phyloP scores from a whole-genome alignment of 2,113 vertebrate species.

The Oophaga pumilio region DNA sequence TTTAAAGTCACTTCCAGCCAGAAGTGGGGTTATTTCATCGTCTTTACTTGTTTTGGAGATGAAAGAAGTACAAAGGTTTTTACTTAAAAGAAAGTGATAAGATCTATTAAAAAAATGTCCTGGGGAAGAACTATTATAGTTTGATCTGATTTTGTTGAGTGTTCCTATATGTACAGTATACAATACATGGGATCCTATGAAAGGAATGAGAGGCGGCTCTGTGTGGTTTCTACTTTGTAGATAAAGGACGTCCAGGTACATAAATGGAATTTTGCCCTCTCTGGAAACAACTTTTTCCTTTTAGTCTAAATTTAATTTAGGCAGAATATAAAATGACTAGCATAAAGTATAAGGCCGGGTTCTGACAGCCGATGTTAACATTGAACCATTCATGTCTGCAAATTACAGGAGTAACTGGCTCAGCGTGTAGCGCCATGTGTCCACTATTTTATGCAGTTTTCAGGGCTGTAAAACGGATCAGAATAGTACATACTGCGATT shows the following conservation, averaged over 20 bases:
- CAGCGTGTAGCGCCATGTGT: too few species aligned
- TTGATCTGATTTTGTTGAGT: not conserved
- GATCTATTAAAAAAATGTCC: slow-evolving; percentile 15
- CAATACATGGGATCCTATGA: not conserved
- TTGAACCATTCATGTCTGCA: too few species aligned
- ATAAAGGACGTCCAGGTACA: not conserved
- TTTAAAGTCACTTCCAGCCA: slow-evolving; percentile 24
- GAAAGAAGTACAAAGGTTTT: slow-evolving; percentile 23
- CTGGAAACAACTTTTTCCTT: not conserved
- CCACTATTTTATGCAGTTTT: too few species aligned
- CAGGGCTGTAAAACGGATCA: too few species aligned
- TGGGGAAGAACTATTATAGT: not conserved
- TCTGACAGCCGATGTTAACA: too few species aligned
- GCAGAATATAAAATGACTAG: not conserved
- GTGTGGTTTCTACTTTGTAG: not conserved
- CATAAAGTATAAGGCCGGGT: not conserved
- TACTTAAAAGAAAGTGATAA: slow-evolving; percentile 39
- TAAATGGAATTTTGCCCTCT: not conserved
- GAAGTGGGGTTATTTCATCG: slow-evolving; percentile 8
- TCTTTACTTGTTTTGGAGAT: slow-evolving; percentile 34
- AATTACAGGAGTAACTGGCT: too few species aligned
- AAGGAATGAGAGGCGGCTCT: not conserved
- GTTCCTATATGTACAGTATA: not conserved
- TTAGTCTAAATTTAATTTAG: not conserved
- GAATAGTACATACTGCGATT: too few species aligned